Percentiles rank a stretch among this genome's conserved stretches.
Evolutionary conservation across 1,140 invertebrate genomes (phyloP).

Genomic region (Drosophila setifemur): DNA sequence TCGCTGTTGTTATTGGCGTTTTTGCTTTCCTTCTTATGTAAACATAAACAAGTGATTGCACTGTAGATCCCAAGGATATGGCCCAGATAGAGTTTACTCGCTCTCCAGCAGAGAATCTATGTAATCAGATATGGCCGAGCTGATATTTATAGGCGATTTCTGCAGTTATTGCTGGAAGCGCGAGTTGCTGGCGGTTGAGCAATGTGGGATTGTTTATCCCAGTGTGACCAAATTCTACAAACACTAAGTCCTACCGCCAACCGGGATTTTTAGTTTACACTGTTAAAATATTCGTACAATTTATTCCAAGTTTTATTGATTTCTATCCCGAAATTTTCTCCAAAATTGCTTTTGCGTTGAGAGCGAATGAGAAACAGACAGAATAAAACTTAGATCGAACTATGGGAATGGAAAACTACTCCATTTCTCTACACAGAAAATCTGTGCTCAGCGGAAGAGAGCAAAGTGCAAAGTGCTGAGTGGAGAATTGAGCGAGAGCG

Average conservation of each 20-base stretch:
- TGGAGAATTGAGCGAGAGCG: too few relatives aligned
- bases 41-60: slow-evolving; percentile 70
- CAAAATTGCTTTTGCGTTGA: too few relatives aligned
- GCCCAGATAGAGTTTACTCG: slow-evolving; percentile 9
- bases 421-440: too few relatives aligned
- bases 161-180: slow-evolving; percentile 9
- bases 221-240: slow-evolving; percentile 26
- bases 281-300: too few relatives aligned
- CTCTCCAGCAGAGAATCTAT: slow-evolving; percentile 39
- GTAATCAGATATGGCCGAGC: slow-evolving; percentile 22
- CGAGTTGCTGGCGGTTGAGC: slow-evolving; percentile 19
- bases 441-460: too few relatives aligned
- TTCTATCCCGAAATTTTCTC: too few relatives aligned
- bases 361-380: too few relatives aligned
- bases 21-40: slow-evolving; percentile 61
- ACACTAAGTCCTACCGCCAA: neutral
- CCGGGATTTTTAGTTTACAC: too few relatives aligned
- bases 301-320: too few relatives aligned
- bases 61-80: slow-evolving; percentile 11
- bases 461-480: too few relatives aligned
- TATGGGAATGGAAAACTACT: too few relatives aligned
- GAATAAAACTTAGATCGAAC: too few relatives aligned
- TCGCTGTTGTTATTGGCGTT: slow-evolving; percentile 40
- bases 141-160: slow-evolving; percentile 19
- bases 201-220: slow-evolving; percentile 34